These are phyloP conservation scores for Tupaia chinensis DNA, from an alignment of 2,113 vertebrate genomes.

Conservation along the genomic window DNA sequence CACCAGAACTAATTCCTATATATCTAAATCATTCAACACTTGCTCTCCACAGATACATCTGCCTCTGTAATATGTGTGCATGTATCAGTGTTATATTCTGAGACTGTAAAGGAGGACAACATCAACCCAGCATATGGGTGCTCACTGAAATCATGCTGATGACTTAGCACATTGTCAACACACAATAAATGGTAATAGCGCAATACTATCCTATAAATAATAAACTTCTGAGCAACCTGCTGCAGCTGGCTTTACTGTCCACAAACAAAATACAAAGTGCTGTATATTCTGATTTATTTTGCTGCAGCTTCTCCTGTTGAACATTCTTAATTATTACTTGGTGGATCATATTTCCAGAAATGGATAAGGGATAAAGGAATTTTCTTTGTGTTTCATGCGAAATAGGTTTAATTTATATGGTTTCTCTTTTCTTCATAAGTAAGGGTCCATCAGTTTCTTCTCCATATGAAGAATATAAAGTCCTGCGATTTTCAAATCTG, in stretches of 20 bases:
- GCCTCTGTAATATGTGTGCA: not conserved
- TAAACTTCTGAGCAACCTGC: constrained; percentile 52
- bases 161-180: constrained; percentile 57
- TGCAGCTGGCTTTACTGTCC: constrained; percentile 39
- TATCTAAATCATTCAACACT: constrained; percentile 55
- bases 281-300: constrained; percentile 43
- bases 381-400: not conserved
- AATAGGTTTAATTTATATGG: not conserved
- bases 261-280: constrained; percentile 41
- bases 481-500: not conserved
- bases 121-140: constrained; percentile 22
- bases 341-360: constrained; percentile 9
- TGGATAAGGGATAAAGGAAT: not conserved
- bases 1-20: constrained; percentile 55
- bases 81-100: not conserved
- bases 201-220: not conserved
- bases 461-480: not conserved
- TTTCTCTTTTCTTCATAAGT: constrained; percentile 37
- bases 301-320: not conserved
- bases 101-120: constrained; percentile 24
- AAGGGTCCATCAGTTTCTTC: not conserved
- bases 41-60: not conserved
- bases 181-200: not conserved
- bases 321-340: constrained; percentile 19
- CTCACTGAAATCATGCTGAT: constrained; percentile 36